Evolutionary conservation across 2,113 vertebrate species (phyloP).

Genomic region (Phasianus colchicus): DNA sequence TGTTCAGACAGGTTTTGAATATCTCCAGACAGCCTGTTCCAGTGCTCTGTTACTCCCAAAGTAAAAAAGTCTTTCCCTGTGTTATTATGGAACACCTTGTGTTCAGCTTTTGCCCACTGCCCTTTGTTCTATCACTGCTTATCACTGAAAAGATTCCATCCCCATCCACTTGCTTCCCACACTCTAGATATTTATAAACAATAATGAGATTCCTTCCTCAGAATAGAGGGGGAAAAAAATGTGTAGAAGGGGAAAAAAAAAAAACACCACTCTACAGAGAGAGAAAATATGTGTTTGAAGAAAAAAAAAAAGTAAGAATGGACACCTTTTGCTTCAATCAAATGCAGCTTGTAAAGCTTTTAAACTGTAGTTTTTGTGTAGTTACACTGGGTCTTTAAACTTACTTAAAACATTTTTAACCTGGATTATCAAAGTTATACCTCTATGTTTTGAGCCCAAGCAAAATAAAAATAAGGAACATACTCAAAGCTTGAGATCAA

Average conservation of each 20-base stretch:
- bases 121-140: too few relatives aligned
- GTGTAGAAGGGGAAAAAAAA: neutral
- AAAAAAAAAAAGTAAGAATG: neutral
- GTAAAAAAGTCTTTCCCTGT: too few relatives aligned
- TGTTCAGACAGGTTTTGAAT: too few relatives aligned
- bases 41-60: too few relatives aligned
- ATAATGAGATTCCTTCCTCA: too few relatives aligned
- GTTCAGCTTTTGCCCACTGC: too few relatives aligned
- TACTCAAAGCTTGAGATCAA: neutral
- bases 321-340: neutral
- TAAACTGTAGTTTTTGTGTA: neutral
- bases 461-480: neutral
- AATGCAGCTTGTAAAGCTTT: neutral
- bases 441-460: neutral
- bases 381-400: neutral
- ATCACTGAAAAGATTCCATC: too few relatives aligned
- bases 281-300: neutral
- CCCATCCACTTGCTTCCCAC: too few relatives aligned
- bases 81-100: too few relatives aligned
- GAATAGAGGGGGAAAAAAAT: too few relatives aligned
- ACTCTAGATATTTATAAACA: too few relatives aligned
- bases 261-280: rapidly evolving
- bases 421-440: neutral
- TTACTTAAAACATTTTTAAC: neutral
- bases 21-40: too few relatives aligned